phyloP scores from a whole-genome alignment of 2,797 vertebrate species.

The Enteromius afrohamiltoni region DNA sequence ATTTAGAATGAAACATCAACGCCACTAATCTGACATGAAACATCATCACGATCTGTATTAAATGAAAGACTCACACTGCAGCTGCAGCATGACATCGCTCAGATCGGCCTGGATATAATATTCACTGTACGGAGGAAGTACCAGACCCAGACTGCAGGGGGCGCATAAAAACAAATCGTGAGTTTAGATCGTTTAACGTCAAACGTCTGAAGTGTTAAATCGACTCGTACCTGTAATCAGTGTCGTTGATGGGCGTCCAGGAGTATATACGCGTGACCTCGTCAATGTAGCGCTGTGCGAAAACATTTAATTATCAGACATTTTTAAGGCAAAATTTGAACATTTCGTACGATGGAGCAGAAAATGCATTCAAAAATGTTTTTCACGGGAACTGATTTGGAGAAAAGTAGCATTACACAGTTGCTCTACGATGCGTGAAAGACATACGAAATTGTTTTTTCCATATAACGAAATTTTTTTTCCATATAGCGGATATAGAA shows the following conservation, averaged over 20 bases:
- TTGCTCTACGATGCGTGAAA: too few species aligned
- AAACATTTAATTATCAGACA: constrained; percentile 18
- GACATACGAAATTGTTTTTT: too few species aligned
- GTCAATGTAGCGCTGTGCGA: constrained; percentile 90
- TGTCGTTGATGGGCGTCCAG: constrained; percentile 93
- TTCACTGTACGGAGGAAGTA: constrained; percentile 91
- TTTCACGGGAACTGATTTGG: neutral
- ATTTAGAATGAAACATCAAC: neutral
- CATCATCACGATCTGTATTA: neutral
- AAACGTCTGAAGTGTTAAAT: neutral
- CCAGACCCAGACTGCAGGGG: constrained; percentile 88
- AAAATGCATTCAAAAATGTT: neutral
- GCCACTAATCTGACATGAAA: neutral
- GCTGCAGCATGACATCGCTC: constrained; percentile 97
- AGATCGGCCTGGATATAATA: constrained; percentile 97
- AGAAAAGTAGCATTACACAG: neutral
- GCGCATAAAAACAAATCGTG: constrained; percentile 40
- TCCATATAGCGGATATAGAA: too few species aligned
- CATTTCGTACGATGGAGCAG: neutral
- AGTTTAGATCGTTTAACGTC: neutral
- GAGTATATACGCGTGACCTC: constrained; percentile 90
- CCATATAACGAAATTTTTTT: too few species aligned
- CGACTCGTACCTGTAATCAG: constrained; percentile 93
- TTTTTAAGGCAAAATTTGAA: neutral
- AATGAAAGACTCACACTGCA: constrained; percentile 91